Evolutionary conservation across 2,113 vertebrate genomes (phyloP).

Genomic region (Lophius piscatorius): DNA sequence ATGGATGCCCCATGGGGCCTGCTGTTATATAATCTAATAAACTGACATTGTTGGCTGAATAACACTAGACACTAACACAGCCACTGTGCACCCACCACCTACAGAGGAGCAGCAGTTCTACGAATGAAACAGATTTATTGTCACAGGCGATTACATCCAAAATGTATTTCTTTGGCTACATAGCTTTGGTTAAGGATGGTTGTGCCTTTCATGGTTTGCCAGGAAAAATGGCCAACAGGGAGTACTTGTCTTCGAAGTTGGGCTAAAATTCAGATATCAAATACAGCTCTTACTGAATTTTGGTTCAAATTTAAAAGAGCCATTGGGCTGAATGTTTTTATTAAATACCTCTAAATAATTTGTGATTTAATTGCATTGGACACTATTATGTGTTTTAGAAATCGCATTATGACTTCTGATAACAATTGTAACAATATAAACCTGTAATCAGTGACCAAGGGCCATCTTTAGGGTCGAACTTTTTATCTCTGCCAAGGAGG

Average conservation of each 20-base stretch:
- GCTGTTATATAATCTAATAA: conserved; percentile 65
- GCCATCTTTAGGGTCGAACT: no score
- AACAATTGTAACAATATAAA: no score
- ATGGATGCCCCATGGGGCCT: conserved; percentile 67
- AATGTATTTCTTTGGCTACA: background rate
- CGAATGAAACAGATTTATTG: conserved; percentile 8
- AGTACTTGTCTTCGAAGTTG: background rate
- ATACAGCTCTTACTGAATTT: background rate
- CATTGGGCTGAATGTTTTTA: no score
- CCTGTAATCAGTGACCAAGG: no score
- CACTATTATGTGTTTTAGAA: no score
- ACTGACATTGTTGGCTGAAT: conserved; percentile 50
- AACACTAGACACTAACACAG: conserved; percentile 38
- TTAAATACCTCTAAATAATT: no score
- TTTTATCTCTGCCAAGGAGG: no score
- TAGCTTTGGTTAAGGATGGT: background rate
- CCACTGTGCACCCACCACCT: conserved; percentile 21
- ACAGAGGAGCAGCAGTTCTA: conserved; percentile 24
- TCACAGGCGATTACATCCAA: conserved; percentile 1
- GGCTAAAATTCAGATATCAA: background rate
- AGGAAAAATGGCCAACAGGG: background rate
- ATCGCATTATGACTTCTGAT: no score
- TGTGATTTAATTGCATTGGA: no score
- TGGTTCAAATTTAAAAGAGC: background rate
- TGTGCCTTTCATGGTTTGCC: background rate